phyloP scores from a whole-genome alignment of 2,113 vertebrate genomes.

The Leuciscus idus region DNA sequence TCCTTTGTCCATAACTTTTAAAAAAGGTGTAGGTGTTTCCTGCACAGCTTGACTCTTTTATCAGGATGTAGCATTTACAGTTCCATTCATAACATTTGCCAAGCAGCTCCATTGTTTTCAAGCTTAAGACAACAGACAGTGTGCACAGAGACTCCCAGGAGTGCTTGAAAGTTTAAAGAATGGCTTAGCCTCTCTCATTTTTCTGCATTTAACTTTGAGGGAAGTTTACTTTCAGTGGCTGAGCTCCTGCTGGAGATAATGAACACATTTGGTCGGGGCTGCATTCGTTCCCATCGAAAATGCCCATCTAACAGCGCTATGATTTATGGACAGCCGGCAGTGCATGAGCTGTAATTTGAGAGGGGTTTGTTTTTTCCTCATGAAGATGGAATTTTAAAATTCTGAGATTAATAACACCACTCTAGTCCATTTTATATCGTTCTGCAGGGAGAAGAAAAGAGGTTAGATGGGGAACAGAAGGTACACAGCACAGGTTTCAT shows the following conservation, averaged over 20 bases:
- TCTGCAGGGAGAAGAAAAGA: neutral
- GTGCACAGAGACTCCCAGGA: neutral
- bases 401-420: conserved; percentile 56
- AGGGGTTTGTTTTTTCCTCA: conserved; percentile 59
- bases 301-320: conserved; percentile 25
- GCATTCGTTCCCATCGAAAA: conserved; percentile 25
- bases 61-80: neutral
- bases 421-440: conserved; percentile 1
- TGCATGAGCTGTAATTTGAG: conserved; percentile 53
- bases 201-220: conserved; percentile 39
- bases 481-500: neutral
- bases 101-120: neutral
- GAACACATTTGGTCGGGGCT: conserved; percentile 43
- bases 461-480: neutral
- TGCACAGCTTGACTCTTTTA: neutral
- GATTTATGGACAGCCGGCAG: conserved; percentile 60
- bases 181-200: conserved; percentile 40
- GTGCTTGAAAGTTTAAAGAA: conserved; percentile 38
- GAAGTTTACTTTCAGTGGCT: conserved; percentile 46
- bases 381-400: conserved; percentile 57
- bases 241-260: conserved; percentile 54
- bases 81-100: conserved; percentile 33
- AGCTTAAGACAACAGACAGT: neutral
- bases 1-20: neutral
- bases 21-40: neutral